Evolutionary conservation across 2,888 invertebrate species (phyloP).

Genomic region (Endotricha flammealis): DNA sequence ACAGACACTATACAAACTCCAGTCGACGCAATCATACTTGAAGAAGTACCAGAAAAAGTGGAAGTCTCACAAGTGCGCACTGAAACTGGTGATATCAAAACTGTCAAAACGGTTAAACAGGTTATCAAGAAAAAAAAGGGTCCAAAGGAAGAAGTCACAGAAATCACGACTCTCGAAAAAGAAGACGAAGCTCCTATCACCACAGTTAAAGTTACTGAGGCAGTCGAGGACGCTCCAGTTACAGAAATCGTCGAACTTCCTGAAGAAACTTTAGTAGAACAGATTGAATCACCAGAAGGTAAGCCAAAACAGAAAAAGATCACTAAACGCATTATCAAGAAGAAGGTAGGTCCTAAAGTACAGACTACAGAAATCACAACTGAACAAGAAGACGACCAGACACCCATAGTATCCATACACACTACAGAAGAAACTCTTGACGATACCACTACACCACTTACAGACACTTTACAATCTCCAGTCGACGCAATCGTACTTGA

Average conservation of each 20-base stretch:
- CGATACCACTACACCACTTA: conserved; percentile 45
- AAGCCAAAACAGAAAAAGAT: too few relatives aligned
- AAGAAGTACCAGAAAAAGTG: conserved; percentile 37
- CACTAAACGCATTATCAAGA: too few relatives aligned
- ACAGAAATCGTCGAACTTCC: conserved; percentile 39
- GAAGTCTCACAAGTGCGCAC: conserved; percentile 48
- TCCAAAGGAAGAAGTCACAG: conserved; percentile 16
- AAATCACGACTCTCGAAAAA: conserved; percentile 19
- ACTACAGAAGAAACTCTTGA: too few relatives aligned
- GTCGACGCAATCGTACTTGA: conserved; percentile 33
- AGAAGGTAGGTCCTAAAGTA: too few relatives aligned
- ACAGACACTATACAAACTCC: conserved; percentile 11
- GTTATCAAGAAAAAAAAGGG: conserved; percentile 22
- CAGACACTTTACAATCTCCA: conserved; percentile 41
- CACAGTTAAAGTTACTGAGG: conserved; percentile 24
- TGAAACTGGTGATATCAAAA: conserved; percentile 33
- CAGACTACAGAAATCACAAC: too few relatives aligned
- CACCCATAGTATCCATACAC: too few relatives aligned
- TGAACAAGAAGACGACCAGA: too few relatives aligned
- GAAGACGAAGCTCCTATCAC: conserved; percentile 26
- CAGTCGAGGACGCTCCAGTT: conserved; percentile 19
- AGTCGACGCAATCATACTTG: conserved; percentile 30
- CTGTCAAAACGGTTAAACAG: conserved; percentile 27
- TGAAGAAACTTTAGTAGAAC: too few relatives aligned
- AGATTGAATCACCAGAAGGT: too few relatives aligned